Percentiles rank a stretch among this genome's conserved stretches.
phyloP scores from a whole-genome alignment of 2,797 vertebrate genomes.

The Scarus forsteni region DNA sequence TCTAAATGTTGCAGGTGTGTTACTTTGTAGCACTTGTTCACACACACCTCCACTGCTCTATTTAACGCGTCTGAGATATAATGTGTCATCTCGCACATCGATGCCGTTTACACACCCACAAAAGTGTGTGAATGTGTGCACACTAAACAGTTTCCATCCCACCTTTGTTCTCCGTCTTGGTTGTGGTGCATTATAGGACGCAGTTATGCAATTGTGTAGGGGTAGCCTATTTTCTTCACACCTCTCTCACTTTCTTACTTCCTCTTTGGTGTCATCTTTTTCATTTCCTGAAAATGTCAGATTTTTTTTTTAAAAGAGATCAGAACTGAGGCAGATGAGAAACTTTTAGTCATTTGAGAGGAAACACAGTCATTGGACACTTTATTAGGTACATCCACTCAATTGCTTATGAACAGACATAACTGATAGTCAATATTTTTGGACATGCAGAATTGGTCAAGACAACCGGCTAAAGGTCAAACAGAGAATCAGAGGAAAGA shows the following conservation, averaged over 20 bases:
- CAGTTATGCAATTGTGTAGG: constrained; percentile 78
- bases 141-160: constrained; percentile 76
- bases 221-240: constrained; percentile 75
- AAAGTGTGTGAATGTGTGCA: constrained; percentile 18
- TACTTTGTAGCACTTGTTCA: constrained; percentile 21
- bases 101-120: constrained; percentile 70
- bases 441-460: too few species aligned
- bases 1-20: constrained; percentile 72
- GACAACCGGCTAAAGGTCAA: too few species aligned
- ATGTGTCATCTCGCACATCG: constrained; percentile 63
- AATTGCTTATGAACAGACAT: too few species aligned
- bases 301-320: not conserved
- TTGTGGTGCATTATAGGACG: constrained; percentile 74
- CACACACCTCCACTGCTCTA: constrained; percentile 59
- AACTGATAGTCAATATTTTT: too few species aligned
- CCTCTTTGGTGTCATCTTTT: not conserved
- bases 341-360: not conserved
- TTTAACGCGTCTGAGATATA: constrained; percentile 65
- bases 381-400: too few species aligned
- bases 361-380: too few species aligned
- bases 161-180: constrained; percentile 66
- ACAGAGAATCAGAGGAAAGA: too few species aligned
- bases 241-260: constrained; percentile 22
- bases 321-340: too few species aligned
- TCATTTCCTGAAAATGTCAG: not conserved